Conservation (phyloP, 2,888 invertebrate genomes). For the Diabrotica balteata region DNA sequence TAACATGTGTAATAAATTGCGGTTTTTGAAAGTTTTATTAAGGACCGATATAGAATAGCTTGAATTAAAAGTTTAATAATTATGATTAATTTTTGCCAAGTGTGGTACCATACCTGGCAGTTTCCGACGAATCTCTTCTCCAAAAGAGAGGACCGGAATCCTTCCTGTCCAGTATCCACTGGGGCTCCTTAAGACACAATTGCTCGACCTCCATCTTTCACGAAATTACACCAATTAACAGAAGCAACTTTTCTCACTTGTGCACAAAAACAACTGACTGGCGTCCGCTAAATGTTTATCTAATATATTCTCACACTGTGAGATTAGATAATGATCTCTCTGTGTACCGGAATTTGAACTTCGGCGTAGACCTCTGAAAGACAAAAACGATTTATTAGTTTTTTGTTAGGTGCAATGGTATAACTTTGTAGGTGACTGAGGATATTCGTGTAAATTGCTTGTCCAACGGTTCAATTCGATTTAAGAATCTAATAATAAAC, state of each 20-base stretch:
- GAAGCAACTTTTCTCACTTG: not conserved
- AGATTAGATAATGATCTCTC: constrained; percentile 5
- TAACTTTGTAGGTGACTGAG: constrained; percentile 1
- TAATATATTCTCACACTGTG: not conserved
- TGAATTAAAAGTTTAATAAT: too few species aligned
- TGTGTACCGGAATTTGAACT: constrained; percentile 1
- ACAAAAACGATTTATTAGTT: not conserved
- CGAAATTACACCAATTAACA: not conserved
- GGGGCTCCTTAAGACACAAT: constrained; percentile 50
- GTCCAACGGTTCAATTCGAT: constrained; percentile 1
- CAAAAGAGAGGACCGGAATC: constrained; percentile 57
- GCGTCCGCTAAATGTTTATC: not conserved
- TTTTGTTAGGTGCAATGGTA: not conserved
- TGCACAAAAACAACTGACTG: constrained; percentile 6
- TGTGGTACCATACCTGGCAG: constrained; percentile 29
- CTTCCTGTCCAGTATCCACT: constrained; percentile 59
- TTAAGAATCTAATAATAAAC: constrained; percentile 13
- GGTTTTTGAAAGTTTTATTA: too few species aligned
- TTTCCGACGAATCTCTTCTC: constrained; percentile 54
- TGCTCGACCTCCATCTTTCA: constrained; percentile 44
- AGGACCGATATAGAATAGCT: too few species aligned
- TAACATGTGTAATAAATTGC: too few species aligned
- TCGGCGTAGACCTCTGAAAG: not conserved
- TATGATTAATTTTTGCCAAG: too few species aligned
- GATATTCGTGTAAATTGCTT: not conserved